A percentile compares a stretch with the other conserved stretches of the same genome.
These are phyloP conservation scores for Morelia viridis DNA, from an alignment of 2,797 vertebrate genomes.

Conservation along the genomic window DNA sequence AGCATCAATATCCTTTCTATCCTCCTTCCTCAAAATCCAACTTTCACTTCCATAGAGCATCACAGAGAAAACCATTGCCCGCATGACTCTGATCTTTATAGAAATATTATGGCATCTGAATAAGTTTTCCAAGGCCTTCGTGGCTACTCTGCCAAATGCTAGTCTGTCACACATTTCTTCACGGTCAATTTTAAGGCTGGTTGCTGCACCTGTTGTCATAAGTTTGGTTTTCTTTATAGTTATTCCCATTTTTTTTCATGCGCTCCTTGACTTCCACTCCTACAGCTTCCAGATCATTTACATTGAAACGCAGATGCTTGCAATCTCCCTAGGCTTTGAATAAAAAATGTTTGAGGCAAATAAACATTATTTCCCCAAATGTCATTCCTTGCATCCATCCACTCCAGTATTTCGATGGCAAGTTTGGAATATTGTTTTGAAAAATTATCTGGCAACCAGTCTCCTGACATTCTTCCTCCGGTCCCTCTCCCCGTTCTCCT, in stretches of 20 bases:
- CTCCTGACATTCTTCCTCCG: neutral
- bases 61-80: neutral
- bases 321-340: neutral
- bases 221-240: neutral
- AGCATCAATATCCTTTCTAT: neutral
- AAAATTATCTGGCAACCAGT: neutral
- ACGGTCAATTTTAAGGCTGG: neutral
- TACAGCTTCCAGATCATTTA: neutral
- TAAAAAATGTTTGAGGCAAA: neutral
- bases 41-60: neutral
- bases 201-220: neutral
- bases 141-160: neutral
- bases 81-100: neutral
- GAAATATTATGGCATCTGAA: neutral
- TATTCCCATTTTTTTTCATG: neutral
- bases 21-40: neutral
- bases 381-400: neutral
- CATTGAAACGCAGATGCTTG: neutral
- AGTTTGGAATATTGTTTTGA: neutral
- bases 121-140: neutral
- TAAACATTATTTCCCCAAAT: neutral
- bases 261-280: neutral
- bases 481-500: neutral
- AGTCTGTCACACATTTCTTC: neutral
- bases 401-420: neutral